Conservation (phyloP, 2,797 vertebrate genomes). For the Champsocephalus gunnari region DNA sequence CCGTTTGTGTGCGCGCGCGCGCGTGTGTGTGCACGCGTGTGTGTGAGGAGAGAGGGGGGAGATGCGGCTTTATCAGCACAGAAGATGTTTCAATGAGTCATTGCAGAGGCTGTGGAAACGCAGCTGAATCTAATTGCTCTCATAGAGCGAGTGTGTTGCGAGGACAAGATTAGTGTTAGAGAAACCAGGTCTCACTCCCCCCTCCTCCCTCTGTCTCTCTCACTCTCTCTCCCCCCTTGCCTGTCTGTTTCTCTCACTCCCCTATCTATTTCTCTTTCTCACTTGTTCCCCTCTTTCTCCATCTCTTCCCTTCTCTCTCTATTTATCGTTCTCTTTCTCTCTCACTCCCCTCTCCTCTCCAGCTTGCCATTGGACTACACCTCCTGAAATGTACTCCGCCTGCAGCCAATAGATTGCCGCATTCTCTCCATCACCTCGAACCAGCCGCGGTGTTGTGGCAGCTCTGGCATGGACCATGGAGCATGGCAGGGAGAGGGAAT, state of each 20-base stretch:
- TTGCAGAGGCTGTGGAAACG: constrained; percentile 79
- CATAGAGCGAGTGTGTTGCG: constrained; percentile 80
- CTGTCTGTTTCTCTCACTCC: constrained; percentile 44
- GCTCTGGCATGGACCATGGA: constrained; percentile 29
- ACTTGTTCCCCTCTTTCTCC: constrained; percentile 22
- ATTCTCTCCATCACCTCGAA: constrained; percentile 87
- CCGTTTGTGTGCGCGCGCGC: background rate
- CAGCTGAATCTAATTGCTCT: constrained; percentile 85
- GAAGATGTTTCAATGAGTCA: constrained; percentile 79
- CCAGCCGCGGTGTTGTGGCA: constrained; percentile 71
- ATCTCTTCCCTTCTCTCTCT: constrained; percentile 56
- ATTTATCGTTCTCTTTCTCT: constrained; percentile 30
- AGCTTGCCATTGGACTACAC: constrained; percentile 89
- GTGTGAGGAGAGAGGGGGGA: constrained; percentile 20
- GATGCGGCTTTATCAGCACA: constrained; percentile 68
- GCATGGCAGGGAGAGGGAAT: constrained; percentile 17
- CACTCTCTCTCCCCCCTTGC: constrained; percentile 15
- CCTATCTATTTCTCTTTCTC: constrained; percentile 45
- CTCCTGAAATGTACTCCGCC: constrained; percentile 90
- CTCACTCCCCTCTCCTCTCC: constrained; percentile 22
- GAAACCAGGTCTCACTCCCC: constrained; percentile 78
- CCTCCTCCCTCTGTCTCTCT: constrained; percentile 48
- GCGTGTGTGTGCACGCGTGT: background rate
- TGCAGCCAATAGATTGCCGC: constrained; percentile 91
- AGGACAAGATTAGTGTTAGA: constrained; percentile 83